Evolutionary conservation across 37 sponge, comb jelly and placozoan species (phyloP).

Genomic region (Amphimedon queenslandica): DNA sequence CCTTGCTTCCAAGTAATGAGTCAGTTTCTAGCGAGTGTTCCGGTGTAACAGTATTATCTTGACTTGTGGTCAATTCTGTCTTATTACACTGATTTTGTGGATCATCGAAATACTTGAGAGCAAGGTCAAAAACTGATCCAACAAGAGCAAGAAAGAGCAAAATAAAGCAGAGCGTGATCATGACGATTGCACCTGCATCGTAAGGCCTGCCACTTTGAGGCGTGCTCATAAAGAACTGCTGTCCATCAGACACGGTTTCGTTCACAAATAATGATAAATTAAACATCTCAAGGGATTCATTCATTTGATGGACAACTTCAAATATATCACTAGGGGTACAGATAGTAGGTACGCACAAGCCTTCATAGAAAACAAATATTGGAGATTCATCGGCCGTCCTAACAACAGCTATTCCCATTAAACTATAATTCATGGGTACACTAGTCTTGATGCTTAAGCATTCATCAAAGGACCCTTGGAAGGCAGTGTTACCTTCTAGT

Average conservation of each 20-base stretch:
- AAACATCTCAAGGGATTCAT: background rate
- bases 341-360: background rate
- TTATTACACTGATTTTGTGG: background rate
- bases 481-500: conserved; percentile 7
- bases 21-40: background rate
- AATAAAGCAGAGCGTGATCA: conserved; percentile 44
- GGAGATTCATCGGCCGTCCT: background rate
- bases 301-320: background rate
- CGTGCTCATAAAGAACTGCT: background rate
- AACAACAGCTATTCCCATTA: conserved; percentile 12
- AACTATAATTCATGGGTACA: background rate
- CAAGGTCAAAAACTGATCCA: conserved; percentile 18
- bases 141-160: conserved; percentile 19
- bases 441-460: background rate
- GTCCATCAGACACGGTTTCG: background rate
- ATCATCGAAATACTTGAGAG: background rate
- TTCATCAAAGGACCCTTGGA: conserved; percentile 13
- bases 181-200: conserved; percentile 31
- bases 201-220: background rate
- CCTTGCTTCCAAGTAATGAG: background rate
- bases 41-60: background rate
- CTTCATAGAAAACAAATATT: background rate
- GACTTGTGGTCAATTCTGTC: background rate
- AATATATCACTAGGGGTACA: background rate
- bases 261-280: background rate